Base-by-base conservation (phyloP, 37 sponge, comb jelly and placozoan species). In the Amphimedon queenslandica region DNA sequence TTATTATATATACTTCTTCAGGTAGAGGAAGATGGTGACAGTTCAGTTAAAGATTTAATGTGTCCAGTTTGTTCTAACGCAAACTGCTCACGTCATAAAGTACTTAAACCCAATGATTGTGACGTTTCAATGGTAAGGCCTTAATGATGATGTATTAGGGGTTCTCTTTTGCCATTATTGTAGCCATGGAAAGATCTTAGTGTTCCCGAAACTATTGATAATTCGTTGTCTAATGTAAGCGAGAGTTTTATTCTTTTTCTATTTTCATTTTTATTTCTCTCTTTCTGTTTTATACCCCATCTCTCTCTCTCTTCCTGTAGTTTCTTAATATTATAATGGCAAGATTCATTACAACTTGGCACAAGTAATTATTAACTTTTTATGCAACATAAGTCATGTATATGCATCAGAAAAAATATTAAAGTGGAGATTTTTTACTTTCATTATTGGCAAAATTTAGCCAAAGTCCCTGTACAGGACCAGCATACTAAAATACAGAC, bases 301-400 rank as follows among this genome's bases (percentile, higher is more conserved):
- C n/a, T n/a, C n/a, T n/a, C n/a, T n/a, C n/a, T n/a, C n/a, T n/a
- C n/a, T n/a, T n/a, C n/a, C n/a, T n/a, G n/a, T 69, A 88, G 88
- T 68, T 88, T 40, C 57, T 88, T 6, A 83, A 88, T 41, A 57
- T 78, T 27, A 74, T 78, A 13, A 38, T 88, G 57, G 56, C 78
- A 40, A 82, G 68, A 66, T 82, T 78, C 58, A 78, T 88, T 5
- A 78, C 82, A 69, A 63, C 73, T 0, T 88, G 88, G 88, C 73
- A 82, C 58, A 88, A 71, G 88, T 88, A 37, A 4, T 67, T 67
- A 4, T 4, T 29, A 21, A 57, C 37, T 47, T 13, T 18, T 47
- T 8, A 18, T 47, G 13, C 53, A 18, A 47, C 13, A 47, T 47
- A 47, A 8, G 13, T 18, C 53, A 47, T 47, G 53, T 18, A 18